phyloP scores from a whole-genome alignment of 2,888 invertebrate species.

The Microdon myrmicae region DNA sequence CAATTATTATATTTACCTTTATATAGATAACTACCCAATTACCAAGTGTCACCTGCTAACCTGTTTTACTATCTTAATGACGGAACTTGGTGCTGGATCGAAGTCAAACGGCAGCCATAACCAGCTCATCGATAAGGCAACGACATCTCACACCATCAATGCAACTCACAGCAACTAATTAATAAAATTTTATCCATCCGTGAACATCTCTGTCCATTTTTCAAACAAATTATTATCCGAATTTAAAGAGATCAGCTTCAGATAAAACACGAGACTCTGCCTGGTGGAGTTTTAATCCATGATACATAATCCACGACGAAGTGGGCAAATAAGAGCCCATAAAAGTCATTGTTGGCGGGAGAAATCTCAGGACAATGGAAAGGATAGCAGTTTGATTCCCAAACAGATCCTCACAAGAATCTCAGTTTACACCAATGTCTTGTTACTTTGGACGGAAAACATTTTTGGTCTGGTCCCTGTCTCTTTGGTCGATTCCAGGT shows the following conservation, averaged over 20 bases:
- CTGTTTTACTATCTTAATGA: conserved; percentile 39
- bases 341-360: too few relatives aligned
- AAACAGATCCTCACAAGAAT: conserved; percentile 26
- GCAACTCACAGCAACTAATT: conserved; percentile 43
- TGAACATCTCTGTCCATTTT: conserved; percentile 43
- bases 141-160: conserved; percentile 31
- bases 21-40: too few relatives aligned
- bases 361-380: conserved; percentile 16
- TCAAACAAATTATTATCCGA: conserved; percentile 51
- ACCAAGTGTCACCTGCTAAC: too few relatives aligned
- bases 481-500: conserved; percentile 35
- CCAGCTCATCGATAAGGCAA: conserved; percentile 33
- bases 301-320: conserved; percentile 41
- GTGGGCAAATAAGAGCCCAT: not conserved
- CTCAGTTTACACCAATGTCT: conserved; percentile 48
- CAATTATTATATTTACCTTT: too few relatives aligned
- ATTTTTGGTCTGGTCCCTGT: conserved; percentile 41
- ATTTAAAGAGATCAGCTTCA: conserved; percentile 37
- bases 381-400: conserved; percentile 16
- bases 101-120: conserved; percentile 28
- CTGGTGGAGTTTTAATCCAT: conserved; percentile 17
- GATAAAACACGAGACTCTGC: conserved; percentile 34
- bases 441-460: conserved; percentile 50
- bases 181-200: conserved; percentile 44
- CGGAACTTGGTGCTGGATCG: conserved; percentile 24